Conservation (phyloP, 2,797 vertebrate genomes). For the Tokudaia tokunoshimensis region DNA sequence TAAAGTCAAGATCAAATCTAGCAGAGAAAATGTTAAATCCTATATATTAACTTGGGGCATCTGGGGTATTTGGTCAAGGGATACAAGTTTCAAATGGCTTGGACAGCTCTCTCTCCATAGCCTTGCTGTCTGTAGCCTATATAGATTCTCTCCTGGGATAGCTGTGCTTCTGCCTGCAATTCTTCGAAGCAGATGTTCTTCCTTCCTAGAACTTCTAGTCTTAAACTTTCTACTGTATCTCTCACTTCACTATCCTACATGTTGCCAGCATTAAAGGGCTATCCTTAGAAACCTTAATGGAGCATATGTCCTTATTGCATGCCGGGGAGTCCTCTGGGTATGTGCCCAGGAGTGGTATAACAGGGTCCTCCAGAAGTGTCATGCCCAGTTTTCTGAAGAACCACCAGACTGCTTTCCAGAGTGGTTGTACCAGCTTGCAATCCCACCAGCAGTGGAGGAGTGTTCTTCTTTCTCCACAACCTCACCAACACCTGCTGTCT, state of each 20-base stretch:
- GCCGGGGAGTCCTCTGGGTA: too few species aligned
- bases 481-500: too few species aligned
- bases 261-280: not conserved
- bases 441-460: too few species aligned
- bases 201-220: not conserved
- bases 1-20: not conserved
- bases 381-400: too few species aligned
- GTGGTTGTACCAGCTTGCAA: too few species aligned
- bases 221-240: not conserved
- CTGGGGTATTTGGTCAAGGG: not conserved
- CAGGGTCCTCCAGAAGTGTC: too few species aligned
- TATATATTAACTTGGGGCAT: not conserved
- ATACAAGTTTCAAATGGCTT: not conserved
- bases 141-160: not conserved
- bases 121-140: not conserved
- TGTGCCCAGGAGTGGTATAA: too few species aligned
- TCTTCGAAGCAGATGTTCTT: not conserved
- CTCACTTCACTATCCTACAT: too few species aligned
- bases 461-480: too few species aligned
- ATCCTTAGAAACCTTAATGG: not conserved
- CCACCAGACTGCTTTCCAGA: too few species aligned
- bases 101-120: rapidly evolving
- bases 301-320: not conserved
- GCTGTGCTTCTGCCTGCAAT: too few species aligned
- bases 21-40: not conserved